Conservation (phyloP, 2,113 vertebrate genomes). For the Leiothrix lutea region DNA sequence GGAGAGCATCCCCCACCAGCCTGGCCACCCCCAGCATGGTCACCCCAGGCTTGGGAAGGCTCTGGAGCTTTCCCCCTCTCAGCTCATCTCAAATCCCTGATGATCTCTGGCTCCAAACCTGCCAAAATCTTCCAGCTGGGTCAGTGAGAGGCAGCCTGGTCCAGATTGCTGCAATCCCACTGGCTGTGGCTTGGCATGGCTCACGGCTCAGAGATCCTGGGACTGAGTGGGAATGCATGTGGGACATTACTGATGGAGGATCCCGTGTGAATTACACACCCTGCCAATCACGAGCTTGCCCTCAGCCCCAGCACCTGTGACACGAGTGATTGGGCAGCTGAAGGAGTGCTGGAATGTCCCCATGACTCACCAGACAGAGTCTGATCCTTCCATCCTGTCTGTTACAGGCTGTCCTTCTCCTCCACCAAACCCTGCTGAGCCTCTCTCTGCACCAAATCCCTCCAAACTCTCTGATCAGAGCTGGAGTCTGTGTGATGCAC, state of each 20-base stretch:
- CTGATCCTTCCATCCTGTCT: not conserved
- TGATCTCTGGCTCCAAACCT: not conserved
- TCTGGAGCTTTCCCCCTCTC: not conserved
- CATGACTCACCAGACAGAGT: not conserved
- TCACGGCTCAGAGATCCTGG: not conserved
- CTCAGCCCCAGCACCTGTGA: not conserved
- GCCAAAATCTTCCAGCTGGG: not conserved
- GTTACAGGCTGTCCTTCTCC: not conserved
- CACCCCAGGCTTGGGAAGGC: not conserved
- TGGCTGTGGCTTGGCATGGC: not conserved
- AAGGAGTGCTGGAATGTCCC: not conserved
- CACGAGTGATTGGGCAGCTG: not conserved
- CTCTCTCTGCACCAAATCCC: not conserved
- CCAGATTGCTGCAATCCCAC: fast-evolving
- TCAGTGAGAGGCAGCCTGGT: not conserved
- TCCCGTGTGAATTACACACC: not conserved
- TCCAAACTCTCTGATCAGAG: not conserved
- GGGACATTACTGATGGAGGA: not conserved
- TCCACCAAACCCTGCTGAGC: not conserved
- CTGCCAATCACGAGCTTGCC: not conserved
- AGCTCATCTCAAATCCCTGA: not conserved
- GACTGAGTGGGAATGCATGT: not conserved
- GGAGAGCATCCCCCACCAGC: fast-evolving
- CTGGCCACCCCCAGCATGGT: fast-evolving
- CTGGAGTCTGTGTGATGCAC: fast-evolving